Evolutionary conservation across 2,888 invertebrate genomes (phyloP).

Genomic region (Eupeodes latifasciatus): DNA sequence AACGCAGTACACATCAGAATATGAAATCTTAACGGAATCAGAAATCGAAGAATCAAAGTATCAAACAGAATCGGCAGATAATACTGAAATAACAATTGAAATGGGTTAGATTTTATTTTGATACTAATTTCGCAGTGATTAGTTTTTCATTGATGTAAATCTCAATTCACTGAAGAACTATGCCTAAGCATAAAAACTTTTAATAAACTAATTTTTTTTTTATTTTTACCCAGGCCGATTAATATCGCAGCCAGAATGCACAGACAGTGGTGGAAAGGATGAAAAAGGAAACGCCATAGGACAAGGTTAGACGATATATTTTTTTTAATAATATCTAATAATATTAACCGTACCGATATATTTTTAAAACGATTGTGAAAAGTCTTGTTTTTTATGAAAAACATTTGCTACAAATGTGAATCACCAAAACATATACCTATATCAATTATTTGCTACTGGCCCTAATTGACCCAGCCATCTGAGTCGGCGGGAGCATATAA

Average conservation of each 20-base stretch:
- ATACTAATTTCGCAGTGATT: not conserved
- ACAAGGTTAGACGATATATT: slow-evolving; percentile 53
- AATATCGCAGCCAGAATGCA: slow-evolving; percentile 81
- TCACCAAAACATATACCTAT: too few relatives aligned
- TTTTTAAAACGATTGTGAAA: not conserved
- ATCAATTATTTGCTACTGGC: too few relatives aligned
- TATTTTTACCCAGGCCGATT: slow-evolving; percentile 79
- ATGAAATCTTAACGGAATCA: slow-evolving; percentile 83
- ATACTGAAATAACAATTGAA: slow-evolving; percentile 82
- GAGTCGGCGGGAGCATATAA: too few relatives aligned
- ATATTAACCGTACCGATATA: not conserved
- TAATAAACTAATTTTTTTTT: slow-evolving; percentile 1
- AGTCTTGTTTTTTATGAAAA: too few relatives aligned
- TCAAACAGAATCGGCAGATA: slow-evolving; percentile 80
- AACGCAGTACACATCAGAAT: slow-evolving; percentile 83
- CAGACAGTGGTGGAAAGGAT: slow-evolving; percentile 78
- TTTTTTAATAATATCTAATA: not conserved
- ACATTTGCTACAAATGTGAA: too few relatives aligned
- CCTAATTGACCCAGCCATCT: too few relatives aligned
- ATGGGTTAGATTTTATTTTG: slow-evolving; percentile 79
- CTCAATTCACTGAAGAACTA: not conserved
- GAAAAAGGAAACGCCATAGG: slow-evolving; percentile 64
- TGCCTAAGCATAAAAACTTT: not conserved
- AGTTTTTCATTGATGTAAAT: not conserved
- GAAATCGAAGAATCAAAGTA: slow-evolving; percentile 83